Percentiles rank a stretch among this genome's conserved stretches.
Conservation (phyloP, 2,113 vertebrate species). For the Lampris incognitus region DNA sequence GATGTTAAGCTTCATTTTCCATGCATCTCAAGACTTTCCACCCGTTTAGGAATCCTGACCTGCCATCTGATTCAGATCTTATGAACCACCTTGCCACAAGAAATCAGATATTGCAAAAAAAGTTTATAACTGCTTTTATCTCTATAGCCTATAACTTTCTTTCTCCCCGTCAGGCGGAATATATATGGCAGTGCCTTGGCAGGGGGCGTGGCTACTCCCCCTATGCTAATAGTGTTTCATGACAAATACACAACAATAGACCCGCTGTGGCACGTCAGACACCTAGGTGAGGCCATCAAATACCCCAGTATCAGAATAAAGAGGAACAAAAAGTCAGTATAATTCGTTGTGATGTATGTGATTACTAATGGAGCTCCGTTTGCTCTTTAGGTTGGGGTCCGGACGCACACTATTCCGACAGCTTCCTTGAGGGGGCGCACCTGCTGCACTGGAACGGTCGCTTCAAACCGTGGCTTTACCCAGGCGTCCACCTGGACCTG, state of each 20-base stretch:
- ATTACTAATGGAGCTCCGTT: not conserved
- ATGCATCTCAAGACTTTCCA: no score
- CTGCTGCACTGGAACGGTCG: slow-evolving; percentile 96
- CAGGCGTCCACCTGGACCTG: slow-evolving; percentile 87
- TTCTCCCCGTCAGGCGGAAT: slow-evolving; percentile 84
- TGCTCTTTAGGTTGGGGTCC: slow-evolving; percentile 89
- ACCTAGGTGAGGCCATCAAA: slow-evolving; percentile 86
- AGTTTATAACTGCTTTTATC: no score
- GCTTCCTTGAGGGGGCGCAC: slow-evolving; percentile 88
- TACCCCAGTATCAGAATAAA: no score
- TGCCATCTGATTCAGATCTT: not conserved
- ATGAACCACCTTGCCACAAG: no score
- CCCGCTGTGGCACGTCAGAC: slow-evolving; percentile 93
- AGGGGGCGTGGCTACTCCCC: slow-evolving; percentile 93
- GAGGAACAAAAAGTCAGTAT: no score
- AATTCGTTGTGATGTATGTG: no score
- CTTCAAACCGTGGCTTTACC: slow-evolving; percentile 94
- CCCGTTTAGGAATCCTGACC: not conserved
- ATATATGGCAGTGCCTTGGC: slow-evolving; percentile 95
- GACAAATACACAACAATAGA: slow-evolving; percentile 88
- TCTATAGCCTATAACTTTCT: not conserved
- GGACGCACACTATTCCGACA: slow-evolving; percentile 86
- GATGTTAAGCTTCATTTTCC: no score
- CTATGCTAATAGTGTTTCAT: slow-evolving; percentile 96
- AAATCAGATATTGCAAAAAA: no score